Evolutionary conservation across 2,113 vertebrate genomes (phyloP), one percentile per base, ranked within the genome.

Genomic region (Xerus inauris): DNA sequence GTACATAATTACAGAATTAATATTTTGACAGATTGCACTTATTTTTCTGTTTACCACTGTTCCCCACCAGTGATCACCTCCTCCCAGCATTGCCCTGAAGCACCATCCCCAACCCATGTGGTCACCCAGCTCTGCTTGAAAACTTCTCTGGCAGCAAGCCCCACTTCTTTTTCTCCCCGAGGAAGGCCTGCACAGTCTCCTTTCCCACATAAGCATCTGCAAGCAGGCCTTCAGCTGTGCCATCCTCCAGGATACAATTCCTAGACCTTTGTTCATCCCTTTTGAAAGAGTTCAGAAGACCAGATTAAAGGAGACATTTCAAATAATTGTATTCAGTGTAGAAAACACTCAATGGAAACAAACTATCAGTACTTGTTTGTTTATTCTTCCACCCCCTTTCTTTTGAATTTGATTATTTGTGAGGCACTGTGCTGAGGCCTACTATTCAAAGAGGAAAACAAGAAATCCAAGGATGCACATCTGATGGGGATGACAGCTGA

Each of bases 401-500:
- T 92, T 85, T 84, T 90, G 76, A 51, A 17, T 35, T 80, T 57
- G 26, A 47, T 69, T 72, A 13, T 91, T 94, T 89, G 51, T 30
- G 62, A 83, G 54, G 54, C 51, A 67, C 73, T 38, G 0, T 42
- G 47, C 69, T 32, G 24, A 28, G 3, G 28, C 38, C 45, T 35
- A 2, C 13, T 19, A 5, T 0, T n/a, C 45, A 40, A n/a, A 71
- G 85, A 51, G 45, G 19, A 89, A 42, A 71, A 57, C 22, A 17
- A 19, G 62, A 45, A 19, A 6, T 35, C 17, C 22, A 73, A 28
- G 51, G n/a, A 13, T 9, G 19, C 16, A 5, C 8, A 6, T 35
- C 6, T 17, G 12, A 4, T 5, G 20, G 30, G 32, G 62, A 32
- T 3, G 0, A 28, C 65, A n/a, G n/a, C n/a, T n/a, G n/a, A n/a